Conservation (phyloP, 2,888 invertebrate genomes). For the Bibio marci region DNA sequence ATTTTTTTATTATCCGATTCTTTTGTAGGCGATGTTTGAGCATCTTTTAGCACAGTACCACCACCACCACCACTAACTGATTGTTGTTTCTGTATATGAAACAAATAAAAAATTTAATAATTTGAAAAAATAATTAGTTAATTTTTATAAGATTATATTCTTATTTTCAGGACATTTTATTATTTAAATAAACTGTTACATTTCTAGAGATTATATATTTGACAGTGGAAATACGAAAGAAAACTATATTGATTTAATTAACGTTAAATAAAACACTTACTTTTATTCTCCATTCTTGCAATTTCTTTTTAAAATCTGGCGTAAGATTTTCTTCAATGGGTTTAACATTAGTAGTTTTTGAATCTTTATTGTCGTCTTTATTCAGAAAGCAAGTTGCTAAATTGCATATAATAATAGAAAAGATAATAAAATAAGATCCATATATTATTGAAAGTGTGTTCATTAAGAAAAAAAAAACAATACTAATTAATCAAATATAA, state of each 20-base stretch:
- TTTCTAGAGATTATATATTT: too few relatives aligned
- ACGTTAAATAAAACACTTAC: conserved; percentile 6
- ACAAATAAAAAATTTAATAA: not conserved
- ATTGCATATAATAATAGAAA: too few relatives aligned
- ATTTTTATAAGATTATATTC: not conserved
- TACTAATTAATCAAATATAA: not conserved
- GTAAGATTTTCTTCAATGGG: conserved; percentile 49
- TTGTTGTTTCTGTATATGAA: conserved; percentile 9
- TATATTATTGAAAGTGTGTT: too few relatives aligned
- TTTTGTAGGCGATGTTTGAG: conserved; percentile 17
- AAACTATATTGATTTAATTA: too few relatives aligned
- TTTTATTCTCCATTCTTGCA: conserved; percentile 70
- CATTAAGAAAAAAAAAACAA: too few relatives aligned
- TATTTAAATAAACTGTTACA: too few relatives aligned
- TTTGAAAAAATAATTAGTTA: not conserved
- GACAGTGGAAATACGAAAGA: too few relatives aligned
- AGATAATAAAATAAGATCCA: too few relatives aligned
- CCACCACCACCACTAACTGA: conserved; percentile 8
- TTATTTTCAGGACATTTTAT: not conserved
- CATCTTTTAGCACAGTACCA: conserved; percentile 11
- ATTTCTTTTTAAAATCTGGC: conserved; percentile 64
- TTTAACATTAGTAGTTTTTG: conserved; percentile 13
- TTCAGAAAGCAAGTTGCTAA: not conserved
- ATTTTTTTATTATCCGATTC: conserved; percentile 32
- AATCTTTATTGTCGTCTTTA: conserved; percentile 12